Conservation (phyloP, 2,888 invertebrate species). For the Hartigia nigra region DNA sequence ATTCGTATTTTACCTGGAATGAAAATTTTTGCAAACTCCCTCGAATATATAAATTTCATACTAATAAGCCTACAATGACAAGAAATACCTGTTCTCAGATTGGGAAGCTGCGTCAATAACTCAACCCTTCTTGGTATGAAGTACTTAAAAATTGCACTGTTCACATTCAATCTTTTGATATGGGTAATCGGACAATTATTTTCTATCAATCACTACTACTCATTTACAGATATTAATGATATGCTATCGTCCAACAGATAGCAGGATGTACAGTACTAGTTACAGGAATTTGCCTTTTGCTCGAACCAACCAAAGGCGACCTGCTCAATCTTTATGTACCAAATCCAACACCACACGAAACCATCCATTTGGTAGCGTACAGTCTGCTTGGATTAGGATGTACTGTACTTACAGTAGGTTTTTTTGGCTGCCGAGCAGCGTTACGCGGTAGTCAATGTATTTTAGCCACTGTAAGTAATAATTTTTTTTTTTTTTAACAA, state of each 20-base stretch:
- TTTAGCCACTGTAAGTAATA: constrained; percentile 52
- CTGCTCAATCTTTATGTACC: constrained; percentile 68
- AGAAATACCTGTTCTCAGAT: not conserved
- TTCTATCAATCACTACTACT: not conserved
- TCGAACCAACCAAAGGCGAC: constrained; percentile 68
- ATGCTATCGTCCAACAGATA: constrained; percentile 58
- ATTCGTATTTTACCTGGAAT: not conserved
- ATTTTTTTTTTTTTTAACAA: not conserved
- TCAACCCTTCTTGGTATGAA: constrained; percentile 41
- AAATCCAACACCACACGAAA: constrained; percentile 63
- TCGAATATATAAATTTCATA: not conserved
- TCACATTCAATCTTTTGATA: constrained; percentile 59
- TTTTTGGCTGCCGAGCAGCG: constrained; percentile 72
- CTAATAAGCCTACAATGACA: not conserved
- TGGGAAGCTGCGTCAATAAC: not conserved
- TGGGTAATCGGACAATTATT: constrained; percentile 50
- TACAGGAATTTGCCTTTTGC: constrained; percentile 68
- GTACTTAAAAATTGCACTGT: constrained; percentile 57
- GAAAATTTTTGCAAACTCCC: not conserved
- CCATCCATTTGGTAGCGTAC: constrained; percentile 67
- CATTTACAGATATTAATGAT: not conserved
- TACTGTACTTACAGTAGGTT: constrained; percentile 68
- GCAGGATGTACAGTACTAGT: constrained; percentile 69
- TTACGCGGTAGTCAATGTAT: constrained; percentile 67
- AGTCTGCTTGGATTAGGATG: constrained; percentile 68